Percentiles rank a stretch among this genome's conserved stretches.
Evolutionary conservation across 2,113 vertebrate genomes (phyloP).

Genomic region (Tyrannus savana): DNA sequence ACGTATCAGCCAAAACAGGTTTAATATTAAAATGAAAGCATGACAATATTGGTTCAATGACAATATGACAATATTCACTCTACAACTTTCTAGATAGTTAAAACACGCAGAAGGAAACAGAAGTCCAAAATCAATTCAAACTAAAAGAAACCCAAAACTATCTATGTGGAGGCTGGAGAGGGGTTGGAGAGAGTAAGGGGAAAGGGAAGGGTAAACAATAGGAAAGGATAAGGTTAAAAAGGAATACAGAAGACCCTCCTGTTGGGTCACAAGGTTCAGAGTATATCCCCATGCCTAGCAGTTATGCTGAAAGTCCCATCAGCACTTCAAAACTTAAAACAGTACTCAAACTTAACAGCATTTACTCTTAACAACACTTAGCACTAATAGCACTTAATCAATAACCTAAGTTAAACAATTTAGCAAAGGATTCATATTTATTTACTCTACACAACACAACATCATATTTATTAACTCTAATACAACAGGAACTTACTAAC

Average conservation of each 20-base stretch:
- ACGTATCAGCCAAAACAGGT: background rate
- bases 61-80: background rate
- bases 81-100: background rate
- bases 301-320: background rate
- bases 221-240: background rate
- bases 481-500: background rate
- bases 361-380: background rate
- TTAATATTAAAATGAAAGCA: background rate
- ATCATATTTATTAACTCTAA: too few relatives aligned
- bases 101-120: background rate
- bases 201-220: background rate
- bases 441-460: too few relatives aligned
- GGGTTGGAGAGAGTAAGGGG: background rate
- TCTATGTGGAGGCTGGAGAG: background rate
- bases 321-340: background rate
- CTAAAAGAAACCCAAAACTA: background rate
- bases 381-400: background rate
- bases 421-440: background rate
- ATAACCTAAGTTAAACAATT: background rate
- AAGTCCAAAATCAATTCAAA: background rate
- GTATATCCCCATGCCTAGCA: background rate
- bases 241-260: background rate
- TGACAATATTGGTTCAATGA: background rate
- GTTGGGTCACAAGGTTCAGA: background rate
- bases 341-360: background rate